Evolutionary conservation across 2,113 vertebrate genomes (phyloP).

Genomic region (Corythornis vintsioides): DNA sequence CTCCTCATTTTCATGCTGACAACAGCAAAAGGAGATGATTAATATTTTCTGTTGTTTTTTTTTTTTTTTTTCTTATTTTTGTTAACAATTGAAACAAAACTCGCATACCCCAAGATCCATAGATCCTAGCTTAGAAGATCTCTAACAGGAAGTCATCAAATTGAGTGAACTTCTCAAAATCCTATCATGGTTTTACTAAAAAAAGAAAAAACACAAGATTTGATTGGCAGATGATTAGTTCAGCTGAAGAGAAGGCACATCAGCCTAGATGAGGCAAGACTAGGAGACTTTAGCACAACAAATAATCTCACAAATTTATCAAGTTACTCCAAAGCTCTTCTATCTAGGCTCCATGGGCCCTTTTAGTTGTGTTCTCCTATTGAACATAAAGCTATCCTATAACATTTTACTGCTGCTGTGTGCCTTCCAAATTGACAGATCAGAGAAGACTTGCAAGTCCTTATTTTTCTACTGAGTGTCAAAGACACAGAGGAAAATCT

Average conservation of each 20-base stretch:
- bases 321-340: neutral
- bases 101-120: neutral
- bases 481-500: neutral
- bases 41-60: neutral
- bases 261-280: neutral
- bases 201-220: neutral
- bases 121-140: neutral
- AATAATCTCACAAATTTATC: neutral
- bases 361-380: neutral
- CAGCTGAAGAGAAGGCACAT: neutral
- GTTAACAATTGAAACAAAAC: neutral
- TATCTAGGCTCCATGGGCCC: neutral
- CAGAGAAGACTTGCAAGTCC: neutral
- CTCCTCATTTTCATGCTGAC: neutral
- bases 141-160: neutral
- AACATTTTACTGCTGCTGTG: neutral
- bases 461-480: neutral
- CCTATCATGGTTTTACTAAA: neutral
- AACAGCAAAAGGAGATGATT: neutral
- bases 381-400: neutral
- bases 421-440: neutral
- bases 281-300: neutral
- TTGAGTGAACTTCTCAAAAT: neutral
- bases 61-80: neutral
- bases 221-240: neutral